These are phyloP conservation scores for Tichodroma muraria DNA, from an alignment of 2,113 vertebrate species.

Conservation along the genomic window DNA sequence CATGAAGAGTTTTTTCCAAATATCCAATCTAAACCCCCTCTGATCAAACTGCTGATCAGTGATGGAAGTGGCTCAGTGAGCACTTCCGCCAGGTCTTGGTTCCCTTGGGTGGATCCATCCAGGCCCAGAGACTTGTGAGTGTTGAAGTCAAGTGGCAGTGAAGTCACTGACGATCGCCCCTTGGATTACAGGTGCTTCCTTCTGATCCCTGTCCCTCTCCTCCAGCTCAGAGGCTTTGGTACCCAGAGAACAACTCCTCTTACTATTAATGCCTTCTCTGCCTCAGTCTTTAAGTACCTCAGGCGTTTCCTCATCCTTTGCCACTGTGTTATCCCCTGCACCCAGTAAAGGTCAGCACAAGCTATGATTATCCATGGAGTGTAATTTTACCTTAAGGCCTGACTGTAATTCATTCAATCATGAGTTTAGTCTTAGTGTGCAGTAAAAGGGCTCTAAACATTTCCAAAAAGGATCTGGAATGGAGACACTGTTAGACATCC, in stretches of 20 bases:
- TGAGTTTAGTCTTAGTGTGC: neutral
- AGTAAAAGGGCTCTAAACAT: neutral
- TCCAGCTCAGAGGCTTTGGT: neutral
- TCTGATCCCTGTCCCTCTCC: neutral
- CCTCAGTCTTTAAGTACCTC: neutral
- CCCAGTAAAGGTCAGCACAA: neutral
- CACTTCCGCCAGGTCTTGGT: neutral
- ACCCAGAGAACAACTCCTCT: neutral
- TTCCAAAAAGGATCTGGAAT: conserved; percentile 3
- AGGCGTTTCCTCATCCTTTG: neutral
- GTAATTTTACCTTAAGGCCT: neutral
- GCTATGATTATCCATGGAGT: neutral
- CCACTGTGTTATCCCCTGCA: neutral
- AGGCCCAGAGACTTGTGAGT: neutral
- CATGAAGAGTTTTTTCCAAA: neutral
- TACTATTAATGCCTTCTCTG: neutral
- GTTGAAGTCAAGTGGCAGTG: neutral
- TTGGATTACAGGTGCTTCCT: neutral
- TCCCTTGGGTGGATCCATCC: neutral
- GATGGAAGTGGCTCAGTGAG: neutral
- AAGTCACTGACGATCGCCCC: neutral
- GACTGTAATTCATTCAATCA: neutral
- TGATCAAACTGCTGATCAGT: neutral
- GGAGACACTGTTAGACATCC: neutral
- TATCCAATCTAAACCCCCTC: neutral